These are phyloP conservation scores for Syndactyla subalaris DNA, from an alignment of 2,797 vertebrate species.

Conservation along the genomic window DNA sequence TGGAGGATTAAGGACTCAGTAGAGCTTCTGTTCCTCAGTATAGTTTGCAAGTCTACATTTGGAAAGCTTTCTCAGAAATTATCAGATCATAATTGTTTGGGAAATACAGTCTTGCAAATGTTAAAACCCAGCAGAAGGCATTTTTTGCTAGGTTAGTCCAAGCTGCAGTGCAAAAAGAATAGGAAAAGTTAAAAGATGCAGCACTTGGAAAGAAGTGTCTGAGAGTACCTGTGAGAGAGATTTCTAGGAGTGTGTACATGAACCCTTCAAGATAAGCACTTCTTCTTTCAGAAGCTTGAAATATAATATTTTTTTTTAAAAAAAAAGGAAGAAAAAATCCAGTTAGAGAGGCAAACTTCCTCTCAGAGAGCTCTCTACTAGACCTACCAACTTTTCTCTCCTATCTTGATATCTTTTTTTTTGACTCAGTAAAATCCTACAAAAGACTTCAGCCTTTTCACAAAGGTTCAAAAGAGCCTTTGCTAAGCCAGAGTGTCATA, in stretches of 20 bases:
- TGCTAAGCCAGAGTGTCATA: not conserved
- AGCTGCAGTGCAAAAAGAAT: not conserved
- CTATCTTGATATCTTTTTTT: not conserved
- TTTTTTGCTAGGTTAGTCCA: not conserved
- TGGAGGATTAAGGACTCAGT: not conserved
- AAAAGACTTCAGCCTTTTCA: not conserved
- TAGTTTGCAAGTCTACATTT: not conserved
- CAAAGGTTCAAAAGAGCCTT: not conserved
- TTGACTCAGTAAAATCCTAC: not conserved
- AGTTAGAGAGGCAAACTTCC: not conserved
- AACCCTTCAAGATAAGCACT: slow-evolving; percentile 19
- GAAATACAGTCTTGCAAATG: not conserved
- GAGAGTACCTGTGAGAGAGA: not conserved
- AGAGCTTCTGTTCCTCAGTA: not conserved
- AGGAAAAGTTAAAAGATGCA: not conserved
- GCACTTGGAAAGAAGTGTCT: not conserved
- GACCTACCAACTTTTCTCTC: not conserved
- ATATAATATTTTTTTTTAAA: not conserved
- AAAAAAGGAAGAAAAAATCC: not conserved
- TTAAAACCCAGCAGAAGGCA: not conserved
- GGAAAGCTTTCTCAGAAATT: not conserved
- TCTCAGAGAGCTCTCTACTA: slow-evolving; percentile 1
- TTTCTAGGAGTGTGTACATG: not conserved
- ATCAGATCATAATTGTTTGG: not conserved
- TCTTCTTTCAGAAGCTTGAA: not conserved